Evolutionary conservation across 1,140 invertebrate species (phyloP), one percentile per base, ranked within the genome.

Genomic region (Heliothis subflexa): DNA sequence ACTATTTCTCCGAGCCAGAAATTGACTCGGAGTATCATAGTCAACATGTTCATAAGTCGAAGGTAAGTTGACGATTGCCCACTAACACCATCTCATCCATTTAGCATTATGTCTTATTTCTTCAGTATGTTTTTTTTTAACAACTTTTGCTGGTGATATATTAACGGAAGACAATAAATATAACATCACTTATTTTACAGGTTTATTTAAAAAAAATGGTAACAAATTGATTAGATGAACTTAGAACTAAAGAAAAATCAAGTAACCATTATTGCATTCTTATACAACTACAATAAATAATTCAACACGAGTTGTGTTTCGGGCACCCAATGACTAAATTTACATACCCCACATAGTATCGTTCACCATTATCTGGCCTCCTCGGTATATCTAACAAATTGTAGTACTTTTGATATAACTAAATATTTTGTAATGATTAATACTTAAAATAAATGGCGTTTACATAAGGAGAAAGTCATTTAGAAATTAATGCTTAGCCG

Each of bases 11-110:
- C 82, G 98, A 99, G 87, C 98, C 98, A 1, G 98, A 99, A 93
- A 98, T 98, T 86, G 98, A 99, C 91, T 98, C 98, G 21, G 98
- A 99, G 84, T 99, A 98, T 91, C 98, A 98, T 86, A 97, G 98
- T 91, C 98, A 98, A 93, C 98, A 99, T 91, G 98, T 98, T 64
- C 98, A 99, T 91, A 98, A 98, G 92, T 97, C 97, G 80, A 98
- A 98, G 97, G 98, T 98, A 95, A 96, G 96, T 93, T n/a, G 16
- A 10, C 13, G 40, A 13, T 0, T 21, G 16, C 18, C 11, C 25
- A 13, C 21, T n/a, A 14, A n/a, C n/a, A n/a, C 5, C 50, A n/a
- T 52, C 13, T 52, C n/a, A 14, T n/a, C 13, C 50, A 14, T 13
- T 50, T 14, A 50, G 14, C 12, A 14, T 11, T 50, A 50, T 9